These are phyloP conservation scores for Campoplex capitator DNA, from an alignment of 2,888 invertebrate genomes.

Conservation along the genomic window DNA sequence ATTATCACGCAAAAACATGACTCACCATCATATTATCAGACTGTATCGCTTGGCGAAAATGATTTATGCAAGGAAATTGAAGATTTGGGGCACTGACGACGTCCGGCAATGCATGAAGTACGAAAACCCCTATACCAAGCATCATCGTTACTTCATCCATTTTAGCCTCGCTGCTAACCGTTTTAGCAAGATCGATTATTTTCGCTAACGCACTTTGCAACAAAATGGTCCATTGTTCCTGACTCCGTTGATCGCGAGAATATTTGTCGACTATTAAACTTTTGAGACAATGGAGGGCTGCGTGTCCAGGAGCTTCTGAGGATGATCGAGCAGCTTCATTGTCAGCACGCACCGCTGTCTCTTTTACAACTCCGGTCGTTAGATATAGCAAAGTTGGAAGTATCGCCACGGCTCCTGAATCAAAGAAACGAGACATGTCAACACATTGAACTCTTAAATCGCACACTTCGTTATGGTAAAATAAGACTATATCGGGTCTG, in stretches of 20 bases:
- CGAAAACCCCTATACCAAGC: conserved; percentile 94
- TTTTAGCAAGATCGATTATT: conserved; percentile 95
- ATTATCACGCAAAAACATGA: conserved; percentile 10
- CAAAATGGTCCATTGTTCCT: conserved; percentile 91
- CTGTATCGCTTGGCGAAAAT: conserved; percentile 94
- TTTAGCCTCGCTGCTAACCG: conserved; percentile 91
- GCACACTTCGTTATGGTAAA: neutral
- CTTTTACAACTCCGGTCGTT: conserved; percentile 94
- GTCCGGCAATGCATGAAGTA: conserved; percentile 92
- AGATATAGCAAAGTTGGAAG: conserved; percentile 97
- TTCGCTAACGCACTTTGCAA: conserved; percentile 96
- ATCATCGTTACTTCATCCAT: conserved; percentile 95
- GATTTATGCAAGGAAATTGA: conserved; percentile 96
- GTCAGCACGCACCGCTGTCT: conserved; percentile 89
- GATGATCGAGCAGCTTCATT: conserved; percentile 87
- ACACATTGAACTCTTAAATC: neutral
- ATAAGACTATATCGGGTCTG: no score
- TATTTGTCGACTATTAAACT: conserved; percentile 89
- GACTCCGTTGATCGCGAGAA: conserved; percentile 87
- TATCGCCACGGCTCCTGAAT: conserved; percentile 91
- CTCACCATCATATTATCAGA: conserved; percentile 87
- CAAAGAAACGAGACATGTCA: neutral
- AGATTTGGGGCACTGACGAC: conserved; percentile 92
- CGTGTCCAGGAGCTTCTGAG: conserved; percentile 90
- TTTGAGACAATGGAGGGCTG: conserved; percentile 92